These are phyloP conservation scores for Pteria penguin DNA, from an alignment of 2,888 invertebrate species.

Conservation along the genomic window DNA sequence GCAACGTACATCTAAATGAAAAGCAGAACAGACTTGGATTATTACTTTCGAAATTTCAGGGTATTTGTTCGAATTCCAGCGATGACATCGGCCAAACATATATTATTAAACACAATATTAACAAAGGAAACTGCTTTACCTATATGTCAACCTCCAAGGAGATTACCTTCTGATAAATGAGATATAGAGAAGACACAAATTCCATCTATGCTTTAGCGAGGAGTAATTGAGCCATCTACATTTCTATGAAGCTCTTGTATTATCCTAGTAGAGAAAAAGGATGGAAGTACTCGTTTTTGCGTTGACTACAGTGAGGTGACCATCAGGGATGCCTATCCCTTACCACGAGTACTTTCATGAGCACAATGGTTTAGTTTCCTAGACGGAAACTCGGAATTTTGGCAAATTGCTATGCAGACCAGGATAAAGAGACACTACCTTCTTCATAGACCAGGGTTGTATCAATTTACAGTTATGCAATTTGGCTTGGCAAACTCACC, in stretches of 20 bases:
- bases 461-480: constrained; percentile 37
- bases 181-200: background rate
- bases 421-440: constrained; percentile 52
- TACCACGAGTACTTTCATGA: constrained; percentile 45
- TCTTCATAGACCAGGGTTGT: constrained; percentile 35
- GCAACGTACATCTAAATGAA: background rate
- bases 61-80: background rate
- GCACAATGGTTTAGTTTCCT: constrained; percentile 51
- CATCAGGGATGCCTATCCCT: constrained; percentile 34
- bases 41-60: background rate
- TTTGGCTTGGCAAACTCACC: constrained; percentile 46
- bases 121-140: background rate
- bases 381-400: constrained; percentile 56
- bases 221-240: constrained; percentile 24
- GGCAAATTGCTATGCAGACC: constrained; percentile 47
- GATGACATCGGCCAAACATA: background rate
- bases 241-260: constrained; percentile 31
- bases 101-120: background rate
- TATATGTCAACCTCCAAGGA: background rate
- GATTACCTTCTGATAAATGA: background rate
- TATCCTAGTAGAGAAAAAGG: constrained; percentile 37
- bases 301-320: constrained; percentile 41
- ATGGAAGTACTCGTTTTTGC: constrained; percentile 37
- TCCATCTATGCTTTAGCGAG: constrained; percentile 23
- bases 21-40: no score